Percentiles rank a stretch among this genome's conserved stretches.
Evolutionary conservation across 2,888 invertebrate species (phyloP).

Genomic region (Arge pagana): DNA sequence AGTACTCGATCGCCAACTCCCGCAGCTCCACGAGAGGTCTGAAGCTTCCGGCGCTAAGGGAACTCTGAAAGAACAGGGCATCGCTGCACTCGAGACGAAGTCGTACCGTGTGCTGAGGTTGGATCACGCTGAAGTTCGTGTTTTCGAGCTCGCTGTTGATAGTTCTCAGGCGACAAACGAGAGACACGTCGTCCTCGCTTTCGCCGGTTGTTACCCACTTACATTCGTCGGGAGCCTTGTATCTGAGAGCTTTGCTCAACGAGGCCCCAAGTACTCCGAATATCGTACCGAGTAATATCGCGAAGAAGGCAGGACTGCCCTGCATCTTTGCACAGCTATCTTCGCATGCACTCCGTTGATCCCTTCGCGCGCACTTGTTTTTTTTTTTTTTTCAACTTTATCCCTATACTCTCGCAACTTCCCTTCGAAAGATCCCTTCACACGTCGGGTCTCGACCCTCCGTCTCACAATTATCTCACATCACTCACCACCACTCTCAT

Average conservation of each 20-base stretch:
- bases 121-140: slow-evolving; percentile 82
- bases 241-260: slow-evolving; percentile 67
- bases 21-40: slow-evolving; percentile 75
- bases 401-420: background rate
- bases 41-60: slow-evolving; percentile 76
- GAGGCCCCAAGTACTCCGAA: slow-evolving; percentile 67
- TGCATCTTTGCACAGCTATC: slow-evolving; percentile 46
- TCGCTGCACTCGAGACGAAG: slow-evolving; percentile 80
- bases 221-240: slow-evolving; percentile 82
- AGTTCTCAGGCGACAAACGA: slow-evolving; percentile 75
- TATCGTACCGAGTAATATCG: slow-evolving; percentile 65
- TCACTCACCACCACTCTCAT: slow-evolving; percentile 31
- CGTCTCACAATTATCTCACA: slow-evolving; percentile 34
- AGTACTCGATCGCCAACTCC: slow-evolving; percentile 79
- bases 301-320: slow-evolving; percentile 64
- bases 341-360: slow-evolving; percentile 25
- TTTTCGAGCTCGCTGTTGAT: slow-evolving; percentile 83
- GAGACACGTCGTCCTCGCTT: slow-evolving; percentile 69
- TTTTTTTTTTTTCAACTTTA: slow-evolving; percentile 2
- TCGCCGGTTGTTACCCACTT: slow-evolving; percentile 76
- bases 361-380: slow-evolving; percentile 18
- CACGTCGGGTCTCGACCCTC: slow-evolving; percentile 26
- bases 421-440: background rate
- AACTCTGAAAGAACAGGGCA: slow-evolving; percentile 79
- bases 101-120: slow-evolving; percentile 78